Evolutionary conservation across 2,797 vertebrate genomes (phyloP), one percentile per base, ranked within the genome.

Genomic region (Rhinichthys osculus): DNA sequence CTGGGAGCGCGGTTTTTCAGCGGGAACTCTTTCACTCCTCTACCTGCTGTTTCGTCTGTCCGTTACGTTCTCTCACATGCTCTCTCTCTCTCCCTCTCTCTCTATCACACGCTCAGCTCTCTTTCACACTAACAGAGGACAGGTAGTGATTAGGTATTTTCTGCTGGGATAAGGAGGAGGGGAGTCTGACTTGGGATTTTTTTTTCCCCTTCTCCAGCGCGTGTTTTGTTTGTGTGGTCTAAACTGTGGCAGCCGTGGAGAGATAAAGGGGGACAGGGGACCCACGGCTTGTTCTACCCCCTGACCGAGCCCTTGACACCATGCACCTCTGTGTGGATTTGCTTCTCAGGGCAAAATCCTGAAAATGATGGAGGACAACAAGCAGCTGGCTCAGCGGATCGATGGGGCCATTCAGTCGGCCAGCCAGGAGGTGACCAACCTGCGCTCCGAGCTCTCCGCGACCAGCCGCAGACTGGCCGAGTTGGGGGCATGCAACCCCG

Each of bases 351-450:
- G 96, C 94, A 97, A 96, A 93, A 98, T 97, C 95, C 96, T 97
- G 94, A 96, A 95, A 95, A 97, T 98, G 96, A 99, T 98, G 97
- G 97, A 98, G 88, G 97, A 98, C 95, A 98, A 98, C 95, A 97
- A 97, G 93, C 97, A 97, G 95, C 96, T 98, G 95, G 97, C 97
- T 78, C 96, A 96, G 91, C 95, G 96, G 92, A 97, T 98, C 90
- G 98, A 99, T 94, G 97, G 97, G 93, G 97, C 97, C 93, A 96
- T 98, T 93, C 97, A 97, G 94, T 96, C 97, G 27, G 97, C 97
- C 94, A 96, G 97, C 89, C 97, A 97, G 94, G 97, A 98, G 95
- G 97, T 97, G 95, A 97, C 95, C 91, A 97, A 96, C 94, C 96
- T 98, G 91, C 96, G 97, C 88, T 96, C 97, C 0, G 98, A 98